Conservation (phyloP, 2,797 vertebrate genomes). For the Mormyrus hasselquistii region DNA sequence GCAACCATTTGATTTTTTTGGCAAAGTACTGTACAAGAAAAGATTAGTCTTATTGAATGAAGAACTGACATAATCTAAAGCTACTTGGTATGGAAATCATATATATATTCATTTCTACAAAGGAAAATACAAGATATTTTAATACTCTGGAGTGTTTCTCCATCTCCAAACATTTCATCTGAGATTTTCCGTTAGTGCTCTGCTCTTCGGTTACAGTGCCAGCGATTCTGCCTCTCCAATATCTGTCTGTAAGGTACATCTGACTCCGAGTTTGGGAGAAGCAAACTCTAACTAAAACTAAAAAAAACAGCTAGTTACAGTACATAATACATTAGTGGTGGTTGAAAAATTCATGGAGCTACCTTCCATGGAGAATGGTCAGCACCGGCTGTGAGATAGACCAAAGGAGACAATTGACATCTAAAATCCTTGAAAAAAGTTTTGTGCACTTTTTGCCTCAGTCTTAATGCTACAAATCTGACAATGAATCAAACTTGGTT, state of each 20-base stretch:
- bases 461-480: background rate
- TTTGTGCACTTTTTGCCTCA: background rate
- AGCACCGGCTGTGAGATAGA: background rate
- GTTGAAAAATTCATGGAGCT: background rate
- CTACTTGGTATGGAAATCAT: background rate
- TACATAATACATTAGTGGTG: background rate
- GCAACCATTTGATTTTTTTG: background rate
- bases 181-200: constrained; percentile 29
- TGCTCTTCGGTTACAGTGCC: constrained; percentile 29
- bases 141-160: constrained; percentile 21
- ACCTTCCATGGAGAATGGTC: background rate
- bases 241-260: constrained; percentile 20
- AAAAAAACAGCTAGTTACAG: background rate
- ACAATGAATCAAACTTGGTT: background rate
- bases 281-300: constrained; percentile 23
- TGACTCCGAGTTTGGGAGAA: constrained; percentile 29
- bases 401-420: background rate
- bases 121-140: constrained; percentile 13
- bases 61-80: background rate
- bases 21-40: background rate
- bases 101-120: background rate
- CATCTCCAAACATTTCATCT: constrained; percentile 13
- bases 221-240: constrained; percentile 25
- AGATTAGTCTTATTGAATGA: background rate
- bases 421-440: background rate